phyloP scores from a whole-genome alignment of 2,888 invertebrate species.

The Dynastes grantii region DNA sequence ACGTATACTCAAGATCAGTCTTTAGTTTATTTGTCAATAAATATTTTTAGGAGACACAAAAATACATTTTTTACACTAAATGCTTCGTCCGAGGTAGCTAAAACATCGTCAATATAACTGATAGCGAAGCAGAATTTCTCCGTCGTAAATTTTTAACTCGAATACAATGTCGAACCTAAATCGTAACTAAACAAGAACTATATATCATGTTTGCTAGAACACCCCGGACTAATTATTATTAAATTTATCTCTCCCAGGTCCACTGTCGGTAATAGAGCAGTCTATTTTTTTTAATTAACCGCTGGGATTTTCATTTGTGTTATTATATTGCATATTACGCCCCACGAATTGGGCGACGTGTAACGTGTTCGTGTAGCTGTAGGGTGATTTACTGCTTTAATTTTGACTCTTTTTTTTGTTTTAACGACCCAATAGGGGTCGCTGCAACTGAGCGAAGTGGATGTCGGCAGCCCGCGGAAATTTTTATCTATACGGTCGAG shows the following conservation, averaged over 20 bases:
- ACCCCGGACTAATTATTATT: constrained; percentile 37
- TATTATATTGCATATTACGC: constrained; percentile 33
- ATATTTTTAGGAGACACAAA: no score
- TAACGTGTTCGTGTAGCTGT: constrained; percentile 1
- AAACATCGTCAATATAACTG: no score
- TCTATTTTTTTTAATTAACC: constrained; percentile 47
- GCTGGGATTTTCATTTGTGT: constrained; percentile 42
- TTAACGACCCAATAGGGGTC: constrained; percentile 23
- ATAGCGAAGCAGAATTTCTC: no score
- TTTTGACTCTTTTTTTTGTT: constrained; percentile 35
- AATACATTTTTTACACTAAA: no score
- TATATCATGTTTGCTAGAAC: constrained; percentile 40
- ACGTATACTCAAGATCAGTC: no score
- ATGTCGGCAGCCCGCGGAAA: not conserved
- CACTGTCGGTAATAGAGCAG: constrained; percentile 35
- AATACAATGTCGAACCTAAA: not conserved
- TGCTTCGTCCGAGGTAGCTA: no score
- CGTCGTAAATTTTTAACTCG: no score
- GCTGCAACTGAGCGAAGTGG: not conserved
- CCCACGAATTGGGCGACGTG: constrained; percentile 3
- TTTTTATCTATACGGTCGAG: constrained; percentile 2
- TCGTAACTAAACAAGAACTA: not conserved
- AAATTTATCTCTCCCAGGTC: constrained; percentile 32
- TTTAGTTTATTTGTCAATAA: no score
- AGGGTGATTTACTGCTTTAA: constrained; percentile 37